A percentile compares a stretch with the other conserved stretches of the same genome.
These are phyloP conservation scores for Vandiemenella viatica DNA, from an alignment of 2,888 invertebrate genomes.

Conservation along the genomic window DNA sequence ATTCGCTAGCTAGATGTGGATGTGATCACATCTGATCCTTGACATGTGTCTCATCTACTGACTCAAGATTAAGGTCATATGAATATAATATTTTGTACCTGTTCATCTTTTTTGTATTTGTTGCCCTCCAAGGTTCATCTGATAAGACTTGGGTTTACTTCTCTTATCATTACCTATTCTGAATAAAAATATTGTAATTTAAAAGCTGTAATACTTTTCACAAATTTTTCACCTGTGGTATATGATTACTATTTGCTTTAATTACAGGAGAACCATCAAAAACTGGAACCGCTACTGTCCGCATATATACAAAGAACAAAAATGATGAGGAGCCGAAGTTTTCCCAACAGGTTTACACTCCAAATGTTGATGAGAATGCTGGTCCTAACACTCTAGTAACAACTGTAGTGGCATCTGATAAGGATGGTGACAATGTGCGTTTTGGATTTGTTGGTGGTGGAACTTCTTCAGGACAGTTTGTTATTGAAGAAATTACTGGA, in stretches of 20 bases:
- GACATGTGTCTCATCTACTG: no score
- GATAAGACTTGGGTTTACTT: no score
- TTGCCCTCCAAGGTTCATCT: no score
- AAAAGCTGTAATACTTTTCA: no score
- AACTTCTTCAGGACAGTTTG: slow-evolving; percentile 81
- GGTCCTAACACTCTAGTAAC: slow-evolving; percentile 90
- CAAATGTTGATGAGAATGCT: slow-evolving; percentile 90
- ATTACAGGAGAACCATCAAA: slow-evolving; percentile 64
- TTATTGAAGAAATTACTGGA: slow-evolving; percentile 88
- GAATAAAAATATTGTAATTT: no score
- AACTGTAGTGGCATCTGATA: slow-evolving; percentile 91
- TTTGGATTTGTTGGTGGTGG: slow-evolving; percentile 80
- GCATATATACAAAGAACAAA: slow-evolving; percentile 94
- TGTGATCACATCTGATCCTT: no score
- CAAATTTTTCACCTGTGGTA: no score
- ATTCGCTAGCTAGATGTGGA: no score
- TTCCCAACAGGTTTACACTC: slow-evolving; percentile 90
- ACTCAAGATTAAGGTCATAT: no score
- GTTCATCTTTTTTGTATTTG: no score
- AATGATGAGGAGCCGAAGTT: slow-evolving; percentile 96
- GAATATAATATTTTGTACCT: no score
- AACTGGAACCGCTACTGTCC: slow-evolving; percentile 83
- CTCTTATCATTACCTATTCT: no score
- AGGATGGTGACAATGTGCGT: slow-evolving; percentile 90
- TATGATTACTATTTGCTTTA: neutral